Base-by-base conservation (phyloP, 2,113 vertebrate species). In the Platycercus adscitus region DNA sequence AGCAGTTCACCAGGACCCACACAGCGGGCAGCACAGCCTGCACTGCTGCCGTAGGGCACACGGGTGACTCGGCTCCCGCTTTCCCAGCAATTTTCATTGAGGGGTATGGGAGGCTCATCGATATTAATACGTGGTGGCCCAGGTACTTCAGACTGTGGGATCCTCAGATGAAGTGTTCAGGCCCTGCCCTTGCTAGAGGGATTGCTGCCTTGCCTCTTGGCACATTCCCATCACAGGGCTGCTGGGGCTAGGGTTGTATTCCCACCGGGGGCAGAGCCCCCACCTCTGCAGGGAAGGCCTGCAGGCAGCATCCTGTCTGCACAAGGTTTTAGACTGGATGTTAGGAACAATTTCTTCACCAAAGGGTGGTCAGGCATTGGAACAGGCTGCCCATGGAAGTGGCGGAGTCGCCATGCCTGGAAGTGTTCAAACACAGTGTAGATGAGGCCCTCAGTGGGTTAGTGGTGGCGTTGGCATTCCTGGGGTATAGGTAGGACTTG, bases 51-150 rank as follows among this genome's bases (percentile, higher is more conserved):
- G 1, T 9, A 58, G 56, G 19, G 35, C 24, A 4, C 1, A 3
- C 0, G 4, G 17, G 37, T 37, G 29, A 5, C 31, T 6, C 60
- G 3, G 41, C 66, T 84, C 41, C 73, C 31, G 18, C 25, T 69
- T 63, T 8, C 61, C 66, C 68, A n/a, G 55, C 31, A 13, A 31
- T 44, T 68, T n/a, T 26, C 41, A 16, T 2, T 6, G 39, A 5
- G 0, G 2, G 11, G 10, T 7, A 17, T 0, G 11, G 66, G 47
- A 44, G 5, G 16, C 28, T 73, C 26, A 33, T 25, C 10, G 3
- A 2, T 11, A 17, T 25, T 4, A 24, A 17, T 0, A 25, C 0
- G 0, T 1, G 8, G 41, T 11, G 31, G n/a, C 25, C 31, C 73
- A 10, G 15, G 52, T 26, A 33, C 6, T 31, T 35, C 52, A 19